phyloP scores from a whole-genome alignment of 2,888 invertebrate species.

The Sisyra nigra region DNA sequence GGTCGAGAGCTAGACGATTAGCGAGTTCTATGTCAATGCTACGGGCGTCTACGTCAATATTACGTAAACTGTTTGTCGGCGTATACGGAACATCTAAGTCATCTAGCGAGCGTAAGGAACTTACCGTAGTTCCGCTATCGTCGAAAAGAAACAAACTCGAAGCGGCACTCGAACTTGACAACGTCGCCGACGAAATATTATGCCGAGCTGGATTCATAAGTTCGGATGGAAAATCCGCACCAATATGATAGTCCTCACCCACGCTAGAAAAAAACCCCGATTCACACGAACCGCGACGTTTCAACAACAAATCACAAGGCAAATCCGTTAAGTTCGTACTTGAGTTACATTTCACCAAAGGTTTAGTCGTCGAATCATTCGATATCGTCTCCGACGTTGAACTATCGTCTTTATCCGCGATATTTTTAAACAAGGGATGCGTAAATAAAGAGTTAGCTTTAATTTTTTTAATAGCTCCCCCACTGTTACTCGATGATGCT shows the following conservation, averaged over 20 bases:
- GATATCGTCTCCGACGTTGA: not conserved
- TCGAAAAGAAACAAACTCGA: conserved; percentile 39
- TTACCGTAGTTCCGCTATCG: conserved; percentile 41
- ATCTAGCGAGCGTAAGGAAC: conserved; percentile 40
- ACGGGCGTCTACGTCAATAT: conserved; percentile 24
- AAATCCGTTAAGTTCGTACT: conserved; percentile 25
- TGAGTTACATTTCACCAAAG: conserved; percentile 23
- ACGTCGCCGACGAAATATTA: conserved; percentile 15
- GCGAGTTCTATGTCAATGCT: conserved; percentile 31
- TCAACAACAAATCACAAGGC: conserved; percentile 24
- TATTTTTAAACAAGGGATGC: conserved; percentile 35
- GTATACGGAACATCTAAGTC: conserved; percentile 28
- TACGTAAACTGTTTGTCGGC: conserved; percentile 18
- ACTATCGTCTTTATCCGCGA: conserved; percentile 11
- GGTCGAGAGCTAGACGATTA: conserved; percentile 27
- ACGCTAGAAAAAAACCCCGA: conserved; percentile 82
- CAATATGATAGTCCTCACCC: conserved; percentile 45
- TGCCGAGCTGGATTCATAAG: conserved; percentile 15
- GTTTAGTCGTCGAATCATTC: conserved; percentile 4
- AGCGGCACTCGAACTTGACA: conserved; percentile 30
- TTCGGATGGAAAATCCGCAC: conserved; percentile 12
- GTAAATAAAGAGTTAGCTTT: conserved; percentile 38
- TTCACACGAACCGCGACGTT: conserved; percentile 71
- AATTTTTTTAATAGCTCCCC: conserved; percentile 26
- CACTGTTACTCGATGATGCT: conserved; percentile 12